Base-by-base conservation (phyloP, 1,140 invertebrate species). In the Carposina sasakii region DNA sequence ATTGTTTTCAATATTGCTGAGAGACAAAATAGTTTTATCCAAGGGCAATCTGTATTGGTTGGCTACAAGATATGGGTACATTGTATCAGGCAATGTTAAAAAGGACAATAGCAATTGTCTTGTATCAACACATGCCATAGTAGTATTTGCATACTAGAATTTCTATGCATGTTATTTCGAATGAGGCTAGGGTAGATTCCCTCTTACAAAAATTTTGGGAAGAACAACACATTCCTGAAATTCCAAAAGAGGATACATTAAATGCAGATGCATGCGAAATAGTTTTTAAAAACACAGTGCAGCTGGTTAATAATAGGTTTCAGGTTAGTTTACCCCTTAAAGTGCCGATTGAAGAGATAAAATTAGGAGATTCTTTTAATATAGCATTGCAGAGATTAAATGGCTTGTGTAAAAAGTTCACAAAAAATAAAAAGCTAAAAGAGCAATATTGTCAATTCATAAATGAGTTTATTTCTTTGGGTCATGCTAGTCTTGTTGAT, bases 401-500 rank as follows among this genome's bases (percentile, higher is more conserved):
- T 19, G 24, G 26, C 12, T 47, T 48, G 39, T 22, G 39, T 39
- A 48, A 39, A 28, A 4, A 34, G 2, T 48, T 48, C 39, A 10
- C n/a, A 15, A 48, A 48, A 10, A 34, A 39, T 8, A 21, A 33
- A 9, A 3, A 6, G 12, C 39, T 26, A 28, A 17, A 26, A 15
- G 4, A 5, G n/a, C 17, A 36, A 9, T 47, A 36, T 22, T 12
- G 21, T 3, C 12, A 24, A 3, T 47, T 36, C 24, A 47, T 47
- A 21, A 3, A 47, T 16, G 33, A 47, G 24, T 37, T 36, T 23
- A 2, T 48, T 5, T 4, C 13, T 22, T 30, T 48, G 20, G 46
- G 46, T 28, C 46, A 48, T 30, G 46, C 46, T 6, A 48, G 40
- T 28, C 8, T 48, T 5, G 30, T 48, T 19, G 46, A 48, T 28